A percentile compares a stretch with the other conserved stretches of the same genome.
Conservation (phyloP, 2,797 vertebrate genomes). For the Erpetoichthys calabaricus region DNA sequence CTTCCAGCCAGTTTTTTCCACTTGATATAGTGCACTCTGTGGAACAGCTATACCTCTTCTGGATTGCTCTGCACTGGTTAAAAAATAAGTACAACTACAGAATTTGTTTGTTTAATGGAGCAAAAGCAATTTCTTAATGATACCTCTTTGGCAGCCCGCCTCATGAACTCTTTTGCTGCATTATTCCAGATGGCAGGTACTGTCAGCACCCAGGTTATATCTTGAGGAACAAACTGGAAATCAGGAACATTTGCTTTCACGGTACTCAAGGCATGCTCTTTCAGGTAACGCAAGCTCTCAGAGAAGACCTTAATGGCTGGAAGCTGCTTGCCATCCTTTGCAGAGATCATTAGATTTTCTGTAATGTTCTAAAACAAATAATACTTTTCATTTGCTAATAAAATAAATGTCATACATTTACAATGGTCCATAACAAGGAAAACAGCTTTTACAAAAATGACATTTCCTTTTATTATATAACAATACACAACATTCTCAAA, state of each 20-base stretch:
- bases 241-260: slow-evolving; percentile 13
- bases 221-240: rapidly evolving
- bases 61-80: background rate
- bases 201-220: slow-evolving; percentile 24
- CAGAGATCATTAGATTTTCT: slow-evolving; percentile 13
- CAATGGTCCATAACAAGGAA: no score
- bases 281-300: slow-evolving; percentile 16
- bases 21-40: background rate
- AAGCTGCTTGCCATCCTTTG: slow-evolving; percentile 17
- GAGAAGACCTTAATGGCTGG: slow-evolving; percentile 18
- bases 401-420: no score
- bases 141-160: slow-evolving; percentile 18
- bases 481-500: no score
- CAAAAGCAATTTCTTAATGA: slow-evolving; percentile 1
- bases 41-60: background rate
- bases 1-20: background rate
- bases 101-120: background rate
- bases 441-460: no score
- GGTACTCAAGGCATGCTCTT: slow-evolving; percentile 15
- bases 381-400: no score
- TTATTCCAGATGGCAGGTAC: slow-evolving; percentile 17
- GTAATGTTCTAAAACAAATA: slow-evolving; percentile 14
- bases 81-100: background rate
- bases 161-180: slow-evolving; percentile 23
- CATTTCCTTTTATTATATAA: no score